A percentile compares a stretch with the other conserved stretches of the same genome.
Conservation (phyloP, 2,888 invertebrate genomes). For the Luperina nickerlii region DNA sequence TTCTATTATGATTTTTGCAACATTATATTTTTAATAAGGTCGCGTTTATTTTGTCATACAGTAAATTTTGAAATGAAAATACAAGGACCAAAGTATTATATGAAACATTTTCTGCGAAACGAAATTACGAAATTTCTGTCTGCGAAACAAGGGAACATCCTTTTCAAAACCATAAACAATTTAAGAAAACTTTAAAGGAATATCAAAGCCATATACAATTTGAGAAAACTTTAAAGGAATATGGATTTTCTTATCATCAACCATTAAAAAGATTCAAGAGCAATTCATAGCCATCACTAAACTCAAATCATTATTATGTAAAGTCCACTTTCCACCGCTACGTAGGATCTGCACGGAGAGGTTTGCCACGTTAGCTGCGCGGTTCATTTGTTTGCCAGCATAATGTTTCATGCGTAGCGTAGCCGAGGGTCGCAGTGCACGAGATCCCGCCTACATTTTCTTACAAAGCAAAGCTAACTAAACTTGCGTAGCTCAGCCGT, state of each 20-base stretch:
- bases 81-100: no score
- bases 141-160: no score
- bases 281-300: not conserved
- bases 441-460: not conserved
- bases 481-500: not conserved
- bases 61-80: no score
- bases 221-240: not conserved
- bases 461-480: not conserved
- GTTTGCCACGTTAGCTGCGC: not conserved
- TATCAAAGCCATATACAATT: not conserved
- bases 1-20: no score
- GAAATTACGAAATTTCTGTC: no score
- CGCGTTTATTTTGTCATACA: no score
- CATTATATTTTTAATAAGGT: no score
- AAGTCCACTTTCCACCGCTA: not conserved
- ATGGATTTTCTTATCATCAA: no score
- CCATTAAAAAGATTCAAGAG: no score
- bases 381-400: not conserved
- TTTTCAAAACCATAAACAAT: not conserved
- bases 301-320: not conserved
- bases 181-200: not conserved
- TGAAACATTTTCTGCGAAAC: no score
- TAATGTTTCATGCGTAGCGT: not conserved
- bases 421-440: not conserved
- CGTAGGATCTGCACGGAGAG: not conserved